Evolutionary conservation across 2,888 invertebrate genomes (phyloP).

Genomic region (Stegana nigrithorax): DNA sequence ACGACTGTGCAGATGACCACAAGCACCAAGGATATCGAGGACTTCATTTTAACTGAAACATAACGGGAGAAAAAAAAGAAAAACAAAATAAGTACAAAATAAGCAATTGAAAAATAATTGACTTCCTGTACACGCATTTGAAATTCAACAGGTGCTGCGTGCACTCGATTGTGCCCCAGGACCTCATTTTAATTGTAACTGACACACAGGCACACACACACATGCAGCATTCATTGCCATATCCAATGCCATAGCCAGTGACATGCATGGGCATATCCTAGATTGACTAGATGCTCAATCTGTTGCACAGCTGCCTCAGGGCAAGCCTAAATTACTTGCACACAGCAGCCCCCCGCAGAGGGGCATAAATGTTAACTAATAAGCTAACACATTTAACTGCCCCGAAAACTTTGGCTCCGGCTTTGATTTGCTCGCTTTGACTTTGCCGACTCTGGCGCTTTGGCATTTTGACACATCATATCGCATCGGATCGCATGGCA

Average conservation of each 20-base stretch:
- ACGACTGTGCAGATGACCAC: constrained; percentile 65
- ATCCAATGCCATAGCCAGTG: no score
- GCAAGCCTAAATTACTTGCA: constrained; percentile 1
- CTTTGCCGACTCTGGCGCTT: neutral
- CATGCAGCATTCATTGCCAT: no score
- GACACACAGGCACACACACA: constrained; percentile 27
- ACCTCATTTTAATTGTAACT: constrained; percentile 42
- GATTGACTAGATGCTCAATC: neutral
- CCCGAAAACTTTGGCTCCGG: neutral
- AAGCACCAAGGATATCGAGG: constrained; percentile 63
- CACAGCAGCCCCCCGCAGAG: constrained; percentile 17
- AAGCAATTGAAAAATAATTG: neutral
- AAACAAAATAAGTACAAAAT: constrained; percentile 31
- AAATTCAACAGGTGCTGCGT: constrained; percentile 18
- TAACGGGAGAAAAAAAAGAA: no score
- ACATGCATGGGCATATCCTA: no score
- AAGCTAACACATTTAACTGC: neutral
- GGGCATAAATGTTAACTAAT: constrained; percentile 19
- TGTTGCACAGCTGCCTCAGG: neutral
- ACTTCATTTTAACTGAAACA: constrained; percentile 65
- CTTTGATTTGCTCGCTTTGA: neutral
- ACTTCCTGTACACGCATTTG: neutral
- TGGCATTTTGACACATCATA: neutral
- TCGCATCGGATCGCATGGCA: neutral
- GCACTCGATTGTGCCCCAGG: neutral